Percentiles rank a stretch among this genome's conserved stretches.
Conservation (phyloP, 1,140 invertebrate species). For the Halesus radiatus region DNA sequence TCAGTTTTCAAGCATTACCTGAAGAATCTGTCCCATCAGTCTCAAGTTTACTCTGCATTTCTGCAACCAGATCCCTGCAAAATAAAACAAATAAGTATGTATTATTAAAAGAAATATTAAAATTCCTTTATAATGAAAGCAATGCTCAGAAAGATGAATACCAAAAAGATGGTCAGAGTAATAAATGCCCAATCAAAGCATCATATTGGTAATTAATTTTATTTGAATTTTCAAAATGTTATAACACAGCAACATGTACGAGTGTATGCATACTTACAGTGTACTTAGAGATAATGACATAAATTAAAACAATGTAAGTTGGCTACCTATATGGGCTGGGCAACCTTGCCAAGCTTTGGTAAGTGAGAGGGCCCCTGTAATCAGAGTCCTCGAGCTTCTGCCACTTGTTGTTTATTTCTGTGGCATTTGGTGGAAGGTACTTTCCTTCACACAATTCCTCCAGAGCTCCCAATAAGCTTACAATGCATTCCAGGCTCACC, state of each 20-base stretch:
- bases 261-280: no score
- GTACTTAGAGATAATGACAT: not conserved
- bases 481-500: constrained; percentile 87
- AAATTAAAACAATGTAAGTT: constrained; percentile 40
- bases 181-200: no score
- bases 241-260: no score
- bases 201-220: no score
- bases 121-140: no score
- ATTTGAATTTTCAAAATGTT: no score
- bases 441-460: constrained; percentile 79
- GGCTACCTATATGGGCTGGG: constrained; percentile 81
- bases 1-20: constrained; percentile 57
- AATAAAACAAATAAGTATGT: constrained; percentile 30
- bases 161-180: no score
- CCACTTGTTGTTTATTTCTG: constrained; percentile 81
- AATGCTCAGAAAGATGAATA: no score
- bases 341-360: constrained; percentile 84
- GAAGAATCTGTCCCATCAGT: constrained; percentile 67
- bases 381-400: constrained; percentile 83
- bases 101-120: no score
- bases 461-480: constrained; percentile 85
- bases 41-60: constrained; percentile 65
- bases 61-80: constrained; percentile 68
- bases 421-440: constrained; percentile 69
- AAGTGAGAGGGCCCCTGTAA: constrained; percentile 86